phyloP scores from a whole-genome alignment of 1,140 invertebrate genomes.

The Pentalonia nigronervosa region DNA sequence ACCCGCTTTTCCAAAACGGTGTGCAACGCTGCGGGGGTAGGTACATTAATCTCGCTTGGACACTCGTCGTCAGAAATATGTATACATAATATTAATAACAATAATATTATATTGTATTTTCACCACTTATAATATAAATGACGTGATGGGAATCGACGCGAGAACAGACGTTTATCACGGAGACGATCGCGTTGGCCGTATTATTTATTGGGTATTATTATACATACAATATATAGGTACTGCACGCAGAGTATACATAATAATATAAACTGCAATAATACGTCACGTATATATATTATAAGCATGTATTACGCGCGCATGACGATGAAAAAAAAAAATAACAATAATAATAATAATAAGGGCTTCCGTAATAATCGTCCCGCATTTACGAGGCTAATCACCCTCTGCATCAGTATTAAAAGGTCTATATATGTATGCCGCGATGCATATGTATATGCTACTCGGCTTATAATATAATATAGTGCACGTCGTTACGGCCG shows the following conservation, averaged over 20 bases:
- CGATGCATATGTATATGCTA: neutral
- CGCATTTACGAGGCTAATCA: conserved; percentile 54
- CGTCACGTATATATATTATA: neutral
- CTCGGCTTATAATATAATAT: neutral
- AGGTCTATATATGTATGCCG: neutral
- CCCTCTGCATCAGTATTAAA: conserved; percentile 20
- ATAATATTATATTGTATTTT: neutral
- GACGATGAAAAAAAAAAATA: neutral
- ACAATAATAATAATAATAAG: conserved; percentile 43
- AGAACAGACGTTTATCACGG: conserved; percentile 50
- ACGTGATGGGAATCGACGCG: conserved; percentile 27
- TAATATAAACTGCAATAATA: neutral
- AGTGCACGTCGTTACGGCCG: neutral
- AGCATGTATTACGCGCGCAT: neutral
- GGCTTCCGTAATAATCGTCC: conserved; percentile 50
- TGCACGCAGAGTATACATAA: neutral
- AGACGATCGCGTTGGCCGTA: neutral
- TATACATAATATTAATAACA: neutral
- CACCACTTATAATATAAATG: neutral
- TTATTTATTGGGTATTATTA: neutral
- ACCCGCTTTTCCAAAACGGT: conserved; percentile 35
- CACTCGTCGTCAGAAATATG: conserved; percentile 14
- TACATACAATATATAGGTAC: neutral
- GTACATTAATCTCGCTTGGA: conserved; percentile 37
- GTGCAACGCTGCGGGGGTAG: neutral